Conservation (phyloP, 2,113 vertebrate species). For the Ondatra zibethicus region DNA sequence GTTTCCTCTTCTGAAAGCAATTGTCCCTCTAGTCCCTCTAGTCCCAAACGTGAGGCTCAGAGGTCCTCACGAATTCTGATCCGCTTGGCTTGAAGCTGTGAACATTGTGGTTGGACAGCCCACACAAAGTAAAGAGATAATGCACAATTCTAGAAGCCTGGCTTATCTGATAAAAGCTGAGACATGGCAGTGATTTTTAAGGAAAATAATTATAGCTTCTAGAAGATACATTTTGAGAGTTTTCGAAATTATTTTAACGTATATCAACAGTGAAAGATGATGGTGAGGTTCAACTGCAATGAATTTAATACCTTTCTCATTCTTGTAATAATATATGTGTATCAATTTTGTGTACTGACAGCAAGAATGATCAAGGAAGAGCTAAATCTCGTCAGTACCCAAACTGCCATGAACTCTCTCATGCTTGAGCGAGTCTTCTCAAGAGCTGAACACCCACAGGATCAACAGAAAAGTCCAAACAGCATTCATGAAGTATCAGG, state of each 20-base stretch:
- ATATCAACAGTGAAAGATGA: not conserved
- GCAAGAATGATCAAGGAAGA: constrained; percentile 1
- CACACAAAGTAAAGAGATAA: not conserved
- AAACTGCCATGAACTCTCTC: not conserved
- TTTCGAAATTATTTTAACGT: constrained; percentile 18
- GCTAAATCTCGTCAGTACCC: not conserved
- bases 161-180: not conserved
- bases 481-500: not conserved
- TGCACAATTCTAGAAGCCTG: not conserved
- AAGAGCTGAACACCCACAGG: not conserved
- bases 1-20: constrained; percentile 3
- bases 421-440: not conserved
- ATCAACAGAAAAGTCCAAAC: not conserved
- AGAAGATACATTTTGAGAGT: not conserved
- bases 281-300: not conserved
- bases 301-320: not conserved
- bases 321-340: not conserved
- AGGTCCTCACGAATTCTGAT: not conserved
- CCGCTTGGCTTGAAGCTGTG: not conserved
- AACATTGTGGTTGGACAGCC: not conserved
- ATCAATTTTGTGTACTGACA: not conserved
- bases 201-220: constrained; percentile 10
- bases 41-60: not conserved
- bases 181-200: not conserved
- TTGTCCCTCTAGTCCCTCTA: not conserved